phyloP scores from a whole-genome alignment of 2,113 vertebrate genomes.

The Microtus pennsylvanicus region DNA sequence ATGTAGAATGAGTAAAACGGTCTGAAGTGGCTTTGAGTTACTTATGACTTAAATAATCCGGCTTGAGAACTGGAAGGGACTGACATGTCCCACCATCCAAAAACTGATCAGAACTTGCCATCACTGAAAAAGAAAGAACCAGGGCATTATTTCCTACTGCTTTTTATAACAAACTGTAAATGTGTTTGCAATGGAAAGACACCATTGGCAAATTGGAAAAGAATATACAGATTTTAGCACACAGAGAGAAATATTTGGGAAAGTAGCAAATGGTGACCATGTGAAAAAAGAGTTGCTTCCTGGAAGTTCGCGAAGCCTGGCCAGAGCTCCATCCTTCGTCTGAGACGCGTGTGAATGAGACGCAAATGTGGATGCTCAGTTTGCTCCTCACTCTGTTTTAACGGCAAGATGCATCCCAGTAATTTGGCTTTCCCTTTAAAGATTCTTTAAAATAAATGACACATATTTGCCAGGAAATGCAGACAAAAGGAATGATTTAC shows the following conservation, averaged over 20 bases:
- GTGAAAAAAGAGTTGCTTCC: not conserved
- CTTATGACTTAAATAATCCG: not conserved
- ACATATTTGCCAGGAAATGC: slow-evolving; percentile 41
- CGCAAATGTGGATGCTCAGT: slow-evolving; percentile 45
- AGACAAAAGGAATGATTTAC: slow-evolving; percentile 49
- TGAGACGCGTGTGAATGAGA: slow-evolving; percentile 34
- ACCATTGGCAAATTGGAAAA: not conserved
- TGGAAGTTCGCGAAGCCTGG: slow-evolving; percentile 58
- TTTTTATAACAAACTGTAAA: slow-evolving; percentile 18
- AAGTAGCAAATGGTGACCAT: not conserved
- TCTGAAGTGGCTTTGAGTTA: not conserved
- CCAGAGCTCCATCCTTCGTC: slow-evolving; percentile 46
- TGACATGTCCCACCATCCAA: not conserved
- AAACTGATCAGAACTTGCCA: not conserved
- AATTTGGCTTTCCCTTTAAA: slow-evolving; percentile 65
- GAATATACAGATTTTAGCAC: not conserved
- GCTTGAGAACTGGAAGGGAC: not conserved
- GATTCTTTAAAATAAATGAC: slow-evolving; percentile 69
- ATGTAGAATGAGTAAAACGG: not conserved
- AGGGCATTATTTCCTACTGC: not conserved
- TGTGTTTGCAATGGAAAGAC: not conserved
- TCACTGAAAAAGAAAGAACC: not conserved
- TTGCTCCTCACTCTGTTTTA: slow-evolving; percentile 66
- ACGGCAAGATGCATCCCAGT: slow-evolving; percentile 70
- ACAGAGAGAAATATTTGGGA: not conserved